Evolutionary conservation across 2,888 invertebrate species (phyloP).

Genomic region (Carabus problematicus): DNA sequence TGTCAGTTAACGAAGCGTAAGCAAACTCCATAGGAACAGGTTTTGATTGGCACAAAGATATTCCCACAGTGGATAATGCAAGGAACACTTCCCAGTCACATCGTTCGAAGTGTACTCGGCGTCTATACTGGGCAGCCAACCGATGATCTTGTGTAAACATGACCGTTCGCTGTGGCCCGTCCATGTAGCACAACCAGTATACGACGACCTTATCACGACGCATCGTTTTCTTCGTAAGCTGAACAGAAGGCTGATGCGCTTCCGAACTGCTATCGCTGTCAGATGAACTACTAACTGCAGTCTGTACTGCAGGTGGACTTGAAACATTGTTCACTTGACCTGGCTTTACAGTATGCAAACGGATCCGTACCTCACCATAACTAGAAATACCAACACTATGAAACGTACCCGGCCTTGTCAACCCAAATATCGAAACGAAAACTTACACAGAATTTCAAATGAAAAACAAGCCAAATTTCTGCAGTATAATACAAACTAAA

Average conservation of each 20-base stretch:
- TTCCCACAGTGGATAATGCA: slow-evolving; percentile 72
- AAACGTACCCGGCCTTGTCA: slow-evolving; percentile 53
- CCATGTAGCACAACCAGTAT: slow-evolving; percentile 82
- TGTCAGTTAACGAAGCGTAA: slow-evolving; percentile 71
- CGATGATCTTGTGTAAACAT: slow-evolving; percentile 79
- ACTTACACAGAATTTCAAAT: background rate
- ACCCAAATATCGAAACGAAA: slow-evolving; percentile 1
- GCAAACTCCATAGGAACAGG: slow-evolving; percentile 68
- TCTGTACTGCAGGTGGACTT: slow-evolving; percentile 58
- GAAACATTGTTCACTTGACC: slow-evolving; percentile 54
- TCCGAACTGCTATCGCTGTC: slow-evolving; percentile 61
- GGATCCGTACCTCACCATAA: slow-evolving; percentile 75
- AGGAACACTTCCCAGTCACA: slow-evolving; percentile 73
- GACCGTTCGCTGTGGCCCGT: slow-evolving; percentile 76
- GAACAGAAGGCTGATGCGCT: slow-evolving; percentile 17
- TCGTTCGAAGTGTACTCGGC: slow-evolving; percentile 69
- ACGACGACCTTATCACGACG: slow-evolving; percentile 59
- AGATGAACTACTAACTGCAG: slow-evolving; percentile 58
- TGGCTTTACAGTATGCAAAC: slow-evolving; percentile 73
- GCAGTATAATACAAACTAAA: slow-evolving; percentile 1
- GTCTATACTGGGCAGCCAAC: slow-evolving; percentile 68
- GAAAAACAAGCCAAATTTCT: background rate
- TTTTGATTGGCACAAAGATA: slow-evolving; percentile 63
- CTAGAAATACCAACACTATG: slow-evolving; percentile 53
- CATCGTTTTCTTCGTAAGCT: slow-evolving; percentile 24